These are phyloP conservation scores for Indicator maculatus DNA, from an alignment of 2,113 vertebrate species.

Conservation along the genomic window DNA sequence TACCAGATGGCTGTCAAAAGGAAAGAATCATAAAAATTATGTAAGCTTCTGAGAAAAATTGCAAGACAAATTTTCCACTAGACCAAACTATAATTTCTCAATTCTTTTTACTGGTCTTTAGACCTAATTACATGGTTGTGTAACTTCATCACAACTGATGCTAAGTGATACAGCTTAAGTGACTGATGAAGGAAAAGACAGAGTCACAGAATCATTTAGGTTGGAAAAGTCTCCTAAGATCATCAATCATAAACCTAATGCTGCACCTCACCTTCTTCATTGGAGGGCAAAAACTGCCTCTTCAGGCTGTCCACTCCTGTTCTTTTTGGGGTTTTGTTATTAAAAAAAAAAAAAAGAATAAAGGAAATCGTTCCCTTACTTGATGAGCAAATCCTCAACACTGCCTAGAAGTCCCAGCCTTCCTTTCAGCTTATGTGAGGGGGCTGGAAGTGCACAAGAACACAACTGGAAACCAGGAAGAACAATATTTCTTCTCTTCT, in stretches of 20 bases:
- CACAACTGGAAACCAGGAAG: not conserved
- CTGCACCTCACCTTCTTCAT: not conserved
- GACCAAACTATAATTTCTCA: not conserved
- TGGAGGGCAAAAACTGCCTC: not conserved
- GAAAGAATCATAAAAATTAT: not conserved
- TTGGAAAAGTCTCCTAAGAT: not conserved
- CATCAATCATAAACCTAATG: not conserved
- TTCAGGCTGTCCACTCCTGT: not conserved
- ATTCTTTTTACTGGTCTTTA: not conserved
- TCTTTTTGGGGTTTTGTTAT: not conserved
- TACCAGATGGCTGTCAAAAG: not conserved
- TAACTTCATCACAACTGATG: not conserved
- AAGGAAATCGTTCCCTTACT: not conserved
- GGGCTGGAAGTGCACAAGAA: not conserved
- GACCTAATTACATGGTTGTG: not conserved
- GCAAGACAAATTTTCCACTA: not conserved
- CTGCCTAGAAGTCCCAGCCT: not conserved
- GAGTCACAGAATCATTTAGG: not conserved
- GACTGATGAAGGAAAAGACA: not conserved
- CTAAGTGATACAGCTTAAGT: not conserved
- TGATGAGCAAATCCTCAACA: not conserved
- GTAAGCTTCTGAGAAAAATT: not conserved
- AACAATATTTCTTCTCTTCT: not conserved
- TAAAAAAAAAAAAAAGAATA: not conserved
- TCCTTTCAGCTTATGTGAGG: fast-evolving